These are phyloP conservation scores for Entomobrya multifasciata DNA, from an alignment of 2,888 invertebrate genomes.

Conservation along the genomic window DNA sequence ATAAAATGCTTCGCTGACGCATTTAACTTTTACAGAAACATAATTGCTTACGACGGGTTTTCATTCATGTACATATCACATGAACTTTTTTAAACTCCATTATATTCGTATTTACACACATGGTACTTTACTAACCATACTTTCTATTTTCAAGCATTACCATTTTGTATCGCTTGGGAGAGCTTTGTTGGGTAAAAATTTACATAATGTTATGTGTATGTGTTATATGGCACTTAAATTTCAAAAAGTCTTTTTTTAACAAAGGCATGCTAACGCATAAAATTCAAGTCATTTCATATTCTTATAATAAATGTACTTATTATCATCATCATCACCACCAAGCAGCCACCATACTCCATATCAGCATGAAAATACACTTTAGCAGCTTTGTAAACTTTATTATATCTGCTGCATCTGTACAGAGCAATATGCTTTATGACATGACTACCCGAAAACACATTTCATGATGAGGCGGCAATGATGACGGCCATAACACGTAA, in stretches of 20 bases:
- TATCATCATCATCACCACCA: background rate
- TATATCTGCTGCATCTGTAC: background rate
- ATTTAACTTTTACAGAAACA: slow-evolving; percentile 57
- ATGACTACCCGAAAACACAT: slow-evolving; percentile 24
- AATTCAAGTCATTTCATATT: slow-evolving; percentile 17
- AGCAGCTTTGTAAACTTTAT: too few relatives aligned
- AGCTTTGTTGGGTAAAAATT: slow-evolving; percentile 42
- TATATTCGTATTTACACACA: slow-evolving; percentile 22
- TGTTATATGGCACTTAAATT: slow-evolving; percentile 14
- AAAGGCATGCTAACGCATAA: slow-evolving; percentile 32
- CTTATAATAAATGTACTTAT: background rate
- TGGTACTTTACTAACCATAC: slow-evolving; percentile 31
- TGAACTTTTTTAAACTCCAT: slow-evolving; percentile 22
- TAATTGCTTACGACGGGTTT: slow-evolving; percentile 55
- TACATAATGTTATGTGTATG: slow-evolving; percentile 44
- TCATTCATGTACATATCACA: slow-evolving; percentile 42
- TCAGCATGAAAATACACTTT: background rate
- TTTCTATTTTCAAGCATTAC: slow-evolving; percentile 27
- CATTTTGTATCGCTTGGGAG: slow-evolving; percentile 33
- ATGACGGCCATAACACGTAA: slow-evolving; percentile 49
- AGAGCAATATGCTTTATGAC: slow-evolving; percentile 35
- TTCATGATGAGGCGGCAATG: slow-evolving; percentile 48
- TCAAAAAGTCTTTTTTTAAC: slow-evolving; percentile 35
- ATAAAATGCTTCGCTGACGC: slow-evolving; percentile 52
- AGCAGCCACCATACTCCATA: too few relatives aligned